A percentile compares a stretch with the other conserved stretches of the same genome.
Conservation (phyloP, 2,888 invertebrate species). For the Syrphus vitripennis region DNA sequence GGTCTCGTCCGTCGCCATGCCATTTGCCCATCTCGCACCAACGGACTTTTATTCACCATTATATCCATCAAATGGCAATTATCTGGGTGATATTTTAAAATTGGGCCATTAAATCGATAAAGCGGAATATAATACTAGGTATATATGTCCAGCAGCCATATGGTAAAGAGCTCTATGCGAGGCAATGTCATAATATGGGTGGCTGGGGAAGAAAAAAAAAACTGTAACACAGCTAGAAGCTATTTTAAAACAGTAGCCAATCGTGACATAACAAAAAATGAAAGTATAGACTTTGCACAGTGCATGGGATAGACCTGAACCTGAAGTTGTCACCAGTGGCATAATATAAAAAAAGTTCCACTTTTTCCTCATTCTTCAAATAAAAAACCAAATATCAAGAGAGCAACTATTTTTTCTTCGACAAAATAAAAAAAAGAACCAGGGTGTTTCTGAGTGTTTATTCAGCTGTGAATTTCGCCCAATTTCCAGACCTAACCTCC, state of each 20-base stretch:
- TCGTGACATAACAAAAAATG: conserved; percentile 18
- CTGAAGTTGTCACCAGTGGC: not conserved
- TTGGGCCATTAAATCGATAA: conserved; percentile 31
- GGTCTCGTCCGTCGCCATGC: not conserved
- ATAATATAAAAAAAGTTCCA: not conserved
- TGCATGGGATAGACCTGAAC: too few species aligned
- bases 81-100: conserved; percentile 52
- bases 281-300: not conserved
- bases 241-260: not conserved
- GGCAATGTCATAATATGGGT: not conserved
- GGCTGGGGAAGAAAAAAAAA: not conserved
- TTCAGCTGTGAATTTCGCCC: not conserved
- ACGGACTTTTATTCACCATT: conserved; percentile 4
- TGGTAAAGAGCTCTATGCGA: not conserved
- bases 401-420: not conserved
- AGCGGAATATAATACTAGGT: too few species aligned
- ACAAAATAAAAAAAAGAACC: not conserved
- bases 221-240: conserved; percentile 5
- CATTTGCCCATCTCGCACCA: not conserved
- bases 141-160: not conserved
- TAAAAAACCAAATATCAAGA: not conserved
- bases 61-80: conserved; percentile 48
- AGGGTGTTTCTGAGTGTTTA: not conserved
- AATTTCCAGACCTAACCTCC: too few species aligned
- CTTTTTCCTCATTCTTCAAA: not conserved